Evolutionary conservation across 1,140 invertebrate species (phyloP), one percentile per base, ranked within the genome.

Genomic region (Drosophila rhopaloa): DNA sequence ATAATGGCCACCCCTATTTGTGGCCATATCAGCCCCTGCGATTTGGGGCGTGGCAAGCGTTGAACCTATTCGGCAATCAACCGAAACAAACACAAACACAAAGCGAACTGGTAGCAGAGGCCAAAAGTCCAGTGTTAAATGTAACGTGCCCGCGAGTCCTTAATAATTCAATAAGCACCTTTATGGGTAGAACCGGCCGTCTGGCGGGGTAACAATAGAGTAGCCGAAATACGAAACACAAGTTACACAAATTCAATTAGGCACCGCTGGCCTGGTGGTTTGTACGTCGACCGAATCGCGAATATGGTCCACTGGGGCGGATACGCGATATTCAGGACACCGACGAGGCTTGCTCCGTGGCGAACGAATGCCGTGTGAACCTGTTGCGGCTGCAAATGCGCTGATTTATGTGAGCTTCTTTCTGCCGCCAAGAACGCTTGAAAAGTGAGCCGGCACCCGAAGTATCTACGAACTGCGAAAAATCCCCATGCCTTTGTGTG

Each of bases 321-420:
- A 47, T 57, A 75, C 51, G 47, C 44, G 60, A 81, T 58, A 60
- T 50, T 19, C 47, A 59, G 62, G 55, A 76, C 46, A 56, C 57
- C 60, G 16, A 76, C 80, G 83, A 89, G 55, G 72, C 77, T 67
- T 63, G 51, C 80, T 80, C 84, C 72, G 73, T 84, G 84, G 70
- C 84, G 76, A 80, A 72, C 84, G 80, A 89, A 84, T 84, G 80
- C 85, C 81, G 75, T 90, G 74, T 89, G 84, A 90, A 89, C 84
- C 85, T 89, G 84, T 89, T 89, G 84, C 84, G 53, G 74, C 46
- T 65, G 50, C 62, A 81, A 59, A 78, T 66, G 66, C 83, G 63
- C 66, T 88, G 83, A 88, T 88, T 88, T 88, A 88, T 88, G 83
- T 68, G 74, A 57, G 74, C 63, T 56, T 55, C 55, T 76, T 76